Evolutionary conservation across 2,113 vertebrate genomes (phyloP).

Genomic region (Sinosuthora webbiana): DNA sequence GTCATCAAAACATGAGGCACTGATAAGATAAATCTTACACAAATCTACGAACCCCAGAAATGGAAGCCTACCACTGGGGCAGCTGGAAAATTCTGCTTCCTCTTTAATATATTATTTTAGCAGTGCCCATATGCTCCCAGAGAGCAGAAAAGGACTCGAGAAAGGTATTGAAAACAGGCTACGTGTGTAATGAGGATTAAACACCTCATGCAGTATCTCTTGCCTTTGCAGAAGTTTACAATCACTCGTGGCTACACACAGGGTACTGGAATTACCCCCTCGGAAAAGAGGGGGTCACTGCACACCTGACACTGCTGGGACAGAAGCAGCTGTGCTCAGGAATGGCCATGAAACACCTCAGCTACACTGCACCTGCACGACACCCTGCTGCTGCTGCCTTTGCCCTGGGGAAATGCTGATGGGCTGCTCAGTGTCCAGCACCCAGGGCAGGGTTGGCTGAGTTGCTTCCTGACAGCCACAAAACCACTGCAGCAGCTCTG

Average conservation of each 20-base stretch:
- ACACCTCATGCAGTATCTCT: neutral
- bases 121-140: neutral
- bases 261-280: neutral
- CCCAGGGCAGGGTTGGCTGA: rapidly evolving
- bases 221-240: neutral
- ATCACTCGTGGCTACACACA: rapidly evolving
- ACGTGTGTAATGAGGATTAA: neutral
- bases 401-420: rapidly evolving
- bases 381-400: neutral
- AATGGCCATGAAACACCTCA: neutral
- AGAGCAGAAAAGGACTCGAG: neutral
- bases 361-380: rapidly evolving
- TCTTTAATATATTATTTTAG: neutral
- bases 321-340: neutral
- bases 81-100: neutral
- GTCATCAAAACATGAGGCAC: constrained; percentile 19
- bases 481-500: too few relatives aligned
- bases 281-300: neutral
- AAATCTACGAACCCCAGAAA: neutral
- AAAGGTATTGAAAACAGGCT: neutral
- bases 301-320: neutral
- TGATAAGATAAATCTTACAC: constrained; percentile 40
- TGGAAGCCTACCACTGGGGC: neutral
- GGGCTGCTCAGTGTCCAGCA: neutral
- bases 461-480: neutral